Base-by-base conservation (phyloP, 2,888 invertebrate genomes). In the Catonia carolina region DNA sequence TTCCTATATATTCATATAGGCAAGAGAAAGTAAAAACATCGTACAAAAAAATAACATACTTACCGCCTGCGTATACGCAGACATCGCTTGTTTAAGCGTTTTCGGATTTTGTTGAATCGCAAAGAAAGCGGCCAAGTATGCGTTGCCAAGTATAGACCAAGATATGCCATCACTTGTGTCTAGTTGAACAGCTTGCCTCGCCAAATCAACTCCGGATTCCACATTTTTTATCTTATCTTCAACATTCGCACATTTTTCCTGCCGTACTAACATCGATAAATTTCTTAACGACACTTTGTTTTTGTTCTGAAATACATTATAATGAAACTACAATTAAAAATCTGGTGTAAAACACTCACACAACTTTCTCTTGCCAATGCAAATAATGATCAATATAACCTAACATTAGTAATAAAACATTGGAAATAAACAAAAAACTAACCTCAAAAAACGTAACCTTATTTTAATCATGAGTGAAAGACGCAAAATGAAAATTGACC, bases 91-190 rank as follows among this genome's bases (percentile, higher is more conserved):
- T 65, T 84, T 85, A 59, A 92, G 70, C 0, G 80, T 80, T 22
- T 78, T 78, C 0, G 86, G 84, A 67, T 85, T 83, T 69, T 90
- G 89, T 1, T 81, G 77, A 31, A 84, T 77, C 41, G 79, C 80
- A 70, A 92, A 92, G 72, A 86, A 92, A 54, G 83, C 81, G 53
- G 87, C 85, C 58, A 92, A 72, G 70, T 90, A 87, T 0, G 92
- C 89, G 74, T 91, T 93, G 22, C 89, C 93, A 49, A 92, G 74
- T 53, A 90, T 81, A 52, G 83, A 78, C 92, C 93, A 93, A 0
- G 91, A 91, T 6, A 81, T 75, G 1, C 91, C 90, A 73, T 92
- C 91, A 51, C 77, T 75, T 7, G 84, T 78, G 68, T 92, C 89
- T 27, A 87, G 70, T 48, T 84, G 78, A 0, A 93, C 85, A 0